Evolutionary conservation across 2,113 vertebrate genomes (phyloP), one percentile per base, ranked within the genome.

Genomic region (Poeciliopsis retropinna): DNA sequence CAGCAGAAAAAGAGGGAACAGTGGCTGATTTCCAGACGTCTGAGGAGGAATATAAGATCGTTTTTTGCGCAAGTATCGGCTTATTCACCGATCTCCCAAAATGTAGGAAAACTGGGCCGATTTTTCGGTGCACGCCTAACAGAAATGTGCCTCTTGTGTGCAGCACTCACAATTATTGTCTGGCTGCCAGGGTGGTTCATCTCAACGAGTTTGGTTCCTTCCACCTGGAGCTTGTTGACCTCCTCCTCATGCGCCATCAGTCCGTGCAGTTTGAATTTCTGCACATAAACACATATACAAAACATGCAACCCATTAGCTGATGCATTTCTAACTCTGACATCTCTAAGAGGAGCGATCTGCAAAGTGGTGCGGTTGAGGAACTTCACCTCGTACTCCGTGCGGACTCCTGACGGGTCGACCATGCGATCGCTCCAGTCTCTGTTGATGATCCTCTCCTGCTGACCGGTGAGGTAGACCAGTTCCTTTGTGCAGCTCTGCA

Each of bases 371-470:
- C 8, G 4, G 63, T 47, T 6, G 44, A 6, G 44, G 44, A 1
- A 5, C 0, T 60, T 73, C 82, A 98, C 97, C 95, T 99, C 96
- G 0, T 97, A 97, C 82, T 97, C 95, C 28, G 89, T 93, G 29
- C 96, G 94, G 70, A 96, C 70, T 0, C 94, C 91, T 0, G 80
- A 73, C 0, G 94, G 89, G 6, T 99, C 96, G 0, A 64, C 47
- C 94, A 97, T 96, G 63, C 93, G 95, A 80, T 99, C 98, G 4
- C 97, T 99, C 97, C 97, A 99, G 94, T 99, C 97, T 82, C 95
- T 95, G 83, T 94, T 93, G 72, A 96, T 87, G 85, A 98, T 96
- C 89, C 79, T 92, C 17, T 93, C 95, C 94, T 98, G 95, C 89
- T 96, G 96, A 0, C 95, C 93, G 0, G 90, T 94, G 92, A 99